Evolutionary conservation across 1,140 invertebrate species (phyloP), one percentile per base, ranked within the genome.

Genomic region (Cylas formicarius): DNA sequence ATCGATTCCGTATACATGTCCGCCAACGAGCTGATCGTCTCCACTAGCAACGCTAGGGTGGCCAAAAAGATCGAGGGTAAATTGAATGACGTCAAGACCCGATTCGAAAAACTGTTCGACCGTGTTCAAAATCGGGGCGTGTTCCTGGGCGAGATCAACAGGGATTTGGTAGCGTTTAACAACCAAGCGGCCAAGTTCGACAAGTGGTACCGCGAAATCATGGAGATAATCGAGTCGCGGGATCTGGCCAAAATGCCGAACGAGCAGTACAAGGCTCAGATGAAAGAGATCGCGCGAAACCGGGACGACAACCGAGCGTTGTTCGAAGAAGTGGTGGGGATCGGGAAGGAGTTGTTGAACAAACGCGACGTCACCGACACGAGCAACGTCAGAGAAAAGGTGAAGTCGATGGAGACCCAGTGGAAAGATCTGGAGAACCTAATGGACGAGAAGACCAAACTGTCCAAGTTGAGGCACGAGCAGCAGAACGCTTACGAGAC

Each of bases 301-400:
- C 48, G 59, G 8, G 61, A 64, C 23, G 55, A 56, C 14, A 61
- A 65, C 34, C 47, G 65, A 61, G 67, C 65, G 2, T 33, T 73
- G 10, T 80, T 91, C 37, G 88, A 93, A 53, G 80, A 86, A 46
- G 77, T 89, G 35, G 74, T 93, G 16, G 71, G 76, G 4, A 78
- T 78, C 41, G 92, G 90, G 18, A 90, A 86, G 62, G 79, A 80
- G 44, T 72, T 96, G 8, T 76, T 93, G n/a, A 70, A 79, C 4
- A 87, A 91, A 67, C 87, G 90, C 43, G 89, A 94, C 63, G 82
- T 92, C 2, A 92, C 88, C 0, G 91, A 96, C 56, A 85, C 85
- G 0, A 79, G 79, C 14, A 74, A 76, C 2, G 75, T 94, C n/a
- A 78, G 90, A 31, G 90, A 95, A 60, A 81, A 82, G 48, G 81